Evolutionary conservation across 2,797 vertebrate genomes (phyloP), one percentile per base, ranked within the genome.

Genomic region (Propithecus deckenii): DNA sequence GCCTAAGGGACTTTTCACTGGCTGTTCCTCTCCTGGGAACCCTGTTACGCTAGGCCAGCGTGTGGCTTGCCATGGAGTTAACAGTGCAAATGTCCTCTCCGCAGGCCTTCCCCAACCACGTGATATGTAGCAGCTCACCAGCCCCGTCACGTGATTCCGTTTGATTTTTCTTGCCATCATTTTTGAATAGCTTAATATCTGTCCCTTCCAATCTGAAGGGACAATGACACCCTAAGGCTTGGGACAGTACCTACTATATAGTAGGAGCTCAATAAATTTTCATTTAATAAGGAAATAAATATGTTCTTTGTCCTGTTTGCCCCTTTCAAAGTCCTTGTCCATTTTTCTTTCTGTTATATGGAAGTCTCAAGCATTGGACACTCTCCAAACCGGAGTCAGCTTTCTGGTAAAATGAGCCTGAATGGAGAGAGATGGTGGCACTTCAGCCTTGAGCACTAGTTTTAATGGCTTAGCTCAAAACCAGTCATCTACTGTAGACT

Each of bases 61-160:
- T 3, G 9, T n/a, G 55, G 43, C 28, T 9, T 38, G 46, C 5
- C 86, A 0, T 35, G 48, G 4, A 32, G 59, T 41, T 15, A 10
- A 35, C 48, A 0, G 1, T 0, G 12, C 11, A 7, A 38, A 48
- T 17, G 6, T 32, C 41, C 28, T 22, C 13, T 43, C 25, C 12
- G 6, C 20, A 14, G 35, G 10, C 4, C 52, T 48, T 61, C 71
- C 74, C 65, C 4, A 10, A 4, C 48, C 28, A 18, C 6, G 10
- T 25, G 7, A 0, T 38, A 0, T 5, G 9, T 13, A 50, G 28
- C 38, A 61, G 22, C 7, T 6, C 9, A 3, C 8, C 43, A 72
- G 32, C 25, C 52, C 25, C 67, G 7, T 41, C 5, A 5, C 20
- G 5, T 2, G 41, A 5, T 38, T n/a, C 38, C 9, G 0, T 15